These are phyloP conservation scores for Aurelia coerulea DNA, from an alignment of 30 jellyfish, hydroid and myxozoan genomes.

Conservation along the genomic window DNA sequence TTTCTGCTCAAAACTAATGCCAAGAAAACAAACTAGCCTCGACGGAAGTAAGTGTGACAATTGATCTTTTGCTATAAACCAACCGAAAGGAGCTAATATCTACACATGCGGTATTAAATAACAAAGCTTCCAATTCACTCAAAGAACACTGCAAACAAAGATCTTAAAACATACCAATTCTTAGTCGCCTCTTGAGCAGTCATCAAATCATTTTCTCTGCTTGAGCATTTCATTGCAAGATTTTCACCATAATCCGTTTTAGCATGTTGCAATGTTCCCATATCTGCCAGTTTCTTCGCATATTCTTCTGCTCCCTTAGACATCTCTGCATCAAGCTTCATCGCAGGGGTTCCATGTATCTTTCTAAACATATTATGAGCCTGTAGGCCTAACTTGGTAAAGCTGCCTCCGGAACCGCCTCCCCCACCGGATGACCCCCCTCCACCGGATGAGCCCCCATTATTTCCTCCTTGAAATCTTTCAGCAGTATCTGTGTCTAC, in stretches of 20 bases:
- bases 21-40: too few relatives aligned
- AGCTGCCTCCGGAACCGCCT: not conserved
- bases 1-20: too few relatives aligned
- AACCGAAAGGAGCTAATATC: too few relatives aligned
- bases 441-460: too few relatives aligned
- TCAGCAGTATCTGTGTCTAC: too few relatives aligned
- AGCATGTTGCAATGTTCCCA: conserved; percentile 51
- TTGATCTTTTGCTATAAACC: too few relatives aligned
- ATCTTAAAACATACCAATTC: conserved; percentile 72
- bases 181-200: conserved; percentile 94
- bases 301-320: conserved; percentile 67
- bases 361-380: conserved; percentile 81
- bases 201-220: conserved; percentile 74
- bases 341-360: conserved; percentile 58
- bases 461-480: too few relatives aligned
- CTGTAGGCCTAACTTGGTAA: conserved; percentile 35
- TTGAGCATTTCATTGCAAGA: conserved; percentile 84
- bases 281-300: conserved; percentile 78
- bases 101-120: too few relatives aligned
- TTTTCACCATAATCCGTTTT: conserved; percentile 82
- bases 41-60: too few relatives aligned
- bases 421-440: too few relatives aligned
- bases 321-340: conserved; percentile 53
- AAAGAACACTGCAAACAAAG: too few relatives aligned
- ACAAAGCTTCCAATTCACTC: too few relatives aligned